Conservation (phyloP, 2,797 vertebrate genomes). For the Gymnothorax reevesii region DNA sequence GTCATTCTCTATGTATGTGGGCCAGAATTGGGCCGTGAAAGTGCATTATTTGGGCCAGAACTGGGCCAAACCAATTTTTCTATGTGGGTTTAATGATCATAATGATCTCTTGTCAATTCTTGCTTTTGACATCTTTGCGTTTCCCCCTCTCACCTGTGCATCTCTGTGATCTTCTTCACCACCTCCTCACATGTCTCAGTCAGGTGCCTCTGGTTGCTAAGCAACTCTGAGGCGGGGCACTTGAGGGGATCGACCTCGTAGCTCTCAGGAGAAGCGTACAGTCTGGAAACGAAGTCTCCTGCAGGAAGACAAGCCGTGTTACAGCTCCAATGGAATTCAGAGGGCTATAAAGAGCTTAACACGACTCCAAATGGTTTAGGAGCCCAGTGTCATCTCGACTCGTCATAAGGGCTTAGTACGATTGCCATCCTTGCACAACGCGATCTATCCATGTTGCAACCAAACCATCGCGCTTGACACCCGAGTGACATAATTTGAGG, state of each 20-base stretch:
- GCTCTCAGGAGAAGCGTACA: conserved; percentile 76
- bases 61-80: no score
- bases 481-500: no score
- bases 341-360: neutral
- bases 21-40: no score
- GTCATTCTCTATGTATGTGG: no score
- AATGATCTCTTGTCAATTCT: neutral
- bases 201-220: conserved; percentile 77
- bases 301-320: conserved; percentile 14
- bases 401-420: no score
- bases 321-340: neutral
- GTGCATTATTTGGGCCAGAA: no score
- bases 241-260: conserved; percentile 89
- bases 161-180: conserved; percentile 76
- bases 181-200: conserved; percentile 80
- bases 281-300: conserved; percentile 80
- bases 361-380: neutral
- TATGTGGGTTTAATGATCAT: conserved; percentile 11
- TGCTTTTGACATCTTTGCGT: conserved; percentile 25
- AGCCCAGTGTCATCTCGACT: no score
- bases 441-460: no score
- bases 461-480: no score
- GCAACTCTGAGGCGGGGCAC: conserved; percentile 75
- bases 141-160: conserved; percentile 75
- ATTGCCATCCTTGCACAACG: no score